Evolutionary conservation across 2,113 vertebrate genomes (phyloP), one percentile per base, ranked within the genome.

Genomic region (Channa maculata): DNA sequence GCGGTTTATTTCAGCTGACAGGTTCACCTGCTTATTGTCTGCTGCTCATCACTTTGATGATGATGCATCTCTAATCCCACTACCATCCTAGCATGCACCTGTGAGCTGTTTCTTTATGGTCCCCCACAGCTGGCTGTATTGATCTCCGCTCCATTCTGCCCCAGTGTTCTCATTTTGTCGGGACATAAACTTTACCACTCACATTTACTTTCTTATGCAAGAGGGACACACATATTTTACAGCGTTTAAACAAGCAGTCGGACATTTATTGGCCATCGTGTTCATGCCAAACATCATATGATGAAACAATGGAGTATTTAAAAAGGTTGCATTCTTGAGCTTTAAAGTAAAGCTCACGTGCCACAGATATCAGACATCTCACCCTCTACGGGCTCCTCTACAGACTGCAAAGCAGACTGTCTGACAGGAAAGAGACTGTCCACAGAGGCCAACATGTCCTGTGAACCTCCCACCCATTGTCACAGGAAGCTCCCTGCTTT

Each of bases 401-500:
- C 2, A 75, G 37, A 67, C 52, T 48, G 68, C 52, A 71, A 65
- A 77, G 50, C 43, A 5, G 48, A 46, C 6, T 45, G 52, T 64
- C 36, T 74, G 55, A 71, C 75, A 79, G 62, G 62, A 80, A 67
- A 66, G 41, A 75, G 24, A 41, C 43, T 74, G 75, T 61, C 43
- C 54, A 33, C 13, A 1, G 69, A 66, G 79, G 65, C 71, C 71
- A 75, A 74, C 46, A 59, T 77, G 72, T 85, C 74, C 80, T 77
- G 73, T 77, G 76, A 88, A 80, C 85, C 71, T 86, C 74, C 90
- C 79, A 69, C 80, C 72, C 45, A 62, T 75, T 79, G 81, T 85
- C 78, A 87, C 81, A 87, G 88, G 83, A 90, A 87, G 82, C 83
- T 85, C 69, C 84, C 71, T 71, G 70, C 67, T 75, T 41, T 76